Base-by-base conservation (phyloP, 2,888 invertebrate species). In the Chrysolina oricalcia region DNA sequence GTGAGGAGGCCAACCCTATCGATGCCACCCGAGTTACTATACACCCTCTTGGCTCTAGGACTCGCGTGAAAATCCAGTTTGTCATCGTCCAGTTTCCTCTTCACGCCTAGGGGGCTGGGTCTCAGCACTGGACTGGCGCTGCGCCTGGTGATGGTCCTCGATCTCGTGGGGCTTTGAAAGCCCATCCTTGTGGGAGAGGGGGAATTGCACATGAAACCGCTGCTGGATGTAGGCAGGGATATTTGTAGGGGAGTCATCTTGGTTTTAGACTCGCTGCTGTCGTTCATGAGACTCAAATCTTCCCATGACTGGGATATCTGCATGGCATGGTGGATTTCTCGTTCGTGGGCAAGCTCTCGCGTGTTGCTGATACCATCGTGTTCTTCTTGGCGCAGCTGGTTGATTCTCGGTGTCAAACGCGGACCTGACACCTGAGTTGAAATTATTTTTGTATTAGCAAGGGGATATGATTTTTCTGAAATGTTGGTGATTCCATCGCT, bases 291-390 rank as follows among this genome's bases (percentile, higher is more conserved):
- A 9, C 95, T 94, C 46, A 98, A 91, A 89, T 97, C 97, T 89
- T 98, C 98, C 93, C 96, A 97, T 8, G 97, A 97, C 88, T 97
- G 97, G 2, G 97, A 97, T 90, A 98, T 97, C 89, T 96, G 96
- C 92, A 97, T 95, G 78, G 97, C 95, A 83, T 94, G 94, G 88
- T 97, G 96, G 70, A 97, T 92, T 89, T 97, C 97, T 70, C 96
- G 92, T 90, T 98, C 98, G 88, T 97, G 97, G 21, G 96, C 96
- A 74, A 95, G 94, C 89, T 98, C 98, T 73, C 97, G 91, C 73
- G 92, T 93, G 84, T 95, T 94, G 84, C 92, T 92, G 19, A 94
- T 91, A 86, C 96, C 97, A 6, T 95, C 94, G 85, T 96, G 96
- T 88, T 95, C 95, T 89, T 98, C 98, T 78, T 95, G 94, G 35